Conservation (phyloP, 2,888 invertebrate genomes). For the Drosophila quinaria region DNA sequence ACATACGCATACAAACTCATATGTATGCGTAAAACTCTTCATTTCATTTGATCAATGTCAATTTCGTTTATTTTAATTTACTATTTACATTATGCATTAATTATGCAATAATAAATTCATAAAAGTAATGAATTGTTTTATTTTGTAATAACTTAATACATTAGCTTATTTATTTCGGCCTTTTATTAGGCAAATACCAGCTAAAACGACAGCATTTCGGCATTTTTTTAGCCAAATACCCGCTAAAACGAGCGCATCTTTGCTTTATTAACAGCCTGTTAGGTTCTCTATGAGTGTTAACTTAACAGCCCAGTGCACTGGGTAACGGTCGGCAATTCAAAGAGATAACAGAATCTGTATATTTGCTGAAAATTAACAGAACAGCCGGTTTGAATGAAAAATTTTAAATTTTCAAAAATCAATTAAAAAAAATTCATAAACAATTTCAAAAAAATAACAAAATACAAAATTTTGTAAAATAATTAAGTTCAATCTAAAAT, state of each 20-base stretch:
- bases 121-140: not conserved
- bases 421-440: no score
- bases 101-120: not conserved
- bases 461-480: no score
- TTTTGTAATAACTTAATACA: not conserved
- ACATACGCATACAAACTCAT: not conserved
- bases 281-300: not conserved
- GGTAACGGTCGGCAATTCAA: not conserved
- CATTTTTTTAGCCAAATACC: conserved; percentile 18
- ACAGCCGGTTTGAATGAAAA: no score
- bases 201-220: conserved; percentile 10
- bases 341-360: no score
- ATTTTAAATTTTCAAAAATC: no score
- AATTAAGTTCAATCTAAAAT: no score
- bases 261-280: conserved; percentile 30
- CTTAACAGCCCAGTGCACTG: no score
- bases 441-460: no score
- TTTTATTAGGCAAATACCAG: conserved; percentile 18
- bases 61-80: not conserved
- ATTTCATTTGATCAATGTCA: not conserved
- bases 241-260: conserved; percentile 28
- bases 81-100: not conserved
- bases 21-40: no score
- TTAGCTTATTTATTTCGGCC: not conserved
- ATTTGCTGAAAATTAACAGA: no score